Base-by-base conservation (phyloP, 2,888 invertebrate genomes). In the Zaprionus lineosus region DNA sequence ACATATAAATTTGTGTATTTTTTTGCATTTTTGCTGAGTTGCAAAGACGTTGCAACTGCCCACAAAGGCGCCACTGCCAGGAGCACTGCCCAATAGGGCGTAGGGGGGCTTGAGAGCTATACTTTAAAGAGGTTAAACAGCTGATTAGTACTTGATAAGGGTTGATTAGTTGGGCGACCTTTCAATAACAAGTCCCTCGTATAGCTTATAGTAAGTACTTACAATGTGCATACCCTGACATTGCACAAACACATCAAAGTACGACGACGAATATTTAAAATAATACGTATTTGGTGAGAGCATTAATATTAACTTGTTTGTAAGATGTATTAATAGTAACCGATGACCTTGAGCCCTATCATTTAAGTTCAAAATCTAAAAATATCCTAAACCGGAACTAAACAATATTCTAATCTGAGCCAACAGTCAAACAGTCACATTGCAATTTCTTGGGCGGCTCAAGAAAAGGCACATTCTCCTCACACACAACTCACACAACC, bases 161-260 rank as follows among this genome's bases (percentile, higher is more conserved):
- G 5, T 19, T 37, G 62, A 72, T 79, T 64, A 60, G 56, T 70
- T 59, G 67, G 75, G 64, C 50, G 60, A 62, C 11, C n/a, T 39
- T 40, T 29, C 29, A 52, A 65, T n/a, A 70, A 65, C 66, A 56
- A 50, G 7, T 51, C 19, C 11, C 26, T n/a, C n/a, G n/a, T 33
- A 26, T 39, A 26, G 21, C 40, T 29, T 52, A 52, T 48, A 53
- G n/a, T n/a, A n/a, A n/a, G n/a, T n/a, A n/a, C n/a, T n/a, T n/a
- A n/a, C n/a, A n/a, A n/a, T n/a, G n/a, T n/a, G n/a, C n/a, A n/a
- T n/a, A n/a, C 33, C 14, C 8, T 0, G 9, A 6, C 18, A 9
- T 47, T 63, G 44, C 52, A 21, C 43, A 43, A 65, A 18, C 14
- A 19, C n/a, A n/a, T 16, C 37, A 64, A 65, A 68, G 51, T 43